Evolutionary conservation across 2,113 vertebrate genomes (phyloP), one percentile per base, ranked within the genome.

Genomic region (Oxyruncus cristatus): DNA sequence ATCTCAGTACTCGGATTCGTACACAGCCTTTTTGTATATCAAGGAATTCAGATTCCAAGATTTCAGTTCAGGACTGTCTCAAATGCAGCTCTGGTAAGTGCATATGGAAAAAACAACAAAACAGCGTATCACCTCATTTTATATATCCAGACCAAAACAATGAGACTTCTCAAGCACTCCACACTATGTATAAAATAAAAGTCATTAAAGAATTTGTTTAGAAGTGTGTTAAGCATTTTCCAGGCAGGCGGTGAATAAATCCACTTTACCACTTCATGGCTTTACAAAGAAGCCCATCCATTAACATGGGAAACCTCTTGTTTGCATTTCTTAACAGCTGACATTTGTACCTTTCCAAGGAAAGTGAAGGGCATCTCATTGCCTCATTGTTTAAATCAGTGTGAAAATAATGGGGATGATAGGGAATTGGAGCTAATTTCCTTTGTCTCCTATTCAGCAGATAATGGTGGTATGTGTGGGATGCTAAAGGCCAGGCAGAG

Each of bases 371-470:
- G 97, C 98, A 98, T 98, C 97, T 98, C 97, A 95, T 96, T 98
- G 97, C 96, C 96, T 98, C 96, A 94, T 94, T 94, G 92, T 98
- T 97, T 96, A 98, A 98, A 97, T 97, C 96, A 91, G 97, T 91
- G 97, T 97, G 97, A 96, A 97, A 97, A 97, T 97, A 97, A 98
- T 95, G 89, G 93, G 87, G 92, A 96, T 90, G 97, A 96, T 97
- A 96, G 97, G 95, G 95, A 98, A 97, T 96, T 96, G 81, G 90
- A 97, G 97, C 97, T 98, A 98, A 98, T 98, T 98, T 98, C 96
- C 97, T 98, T 98, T 98, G 98, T 98, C 97, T 98, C 97, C 98
- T 98, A 98, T 98, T 98, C 98, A 98, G 97, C 97, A 96, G 97
- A 98, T 98, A 98, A 98, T 98, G 97, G 98, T 97, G 97, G 97